Conservation (phyloP, 2,113 vertebrate species). For the Megaptera novaeangliae region DNA sequence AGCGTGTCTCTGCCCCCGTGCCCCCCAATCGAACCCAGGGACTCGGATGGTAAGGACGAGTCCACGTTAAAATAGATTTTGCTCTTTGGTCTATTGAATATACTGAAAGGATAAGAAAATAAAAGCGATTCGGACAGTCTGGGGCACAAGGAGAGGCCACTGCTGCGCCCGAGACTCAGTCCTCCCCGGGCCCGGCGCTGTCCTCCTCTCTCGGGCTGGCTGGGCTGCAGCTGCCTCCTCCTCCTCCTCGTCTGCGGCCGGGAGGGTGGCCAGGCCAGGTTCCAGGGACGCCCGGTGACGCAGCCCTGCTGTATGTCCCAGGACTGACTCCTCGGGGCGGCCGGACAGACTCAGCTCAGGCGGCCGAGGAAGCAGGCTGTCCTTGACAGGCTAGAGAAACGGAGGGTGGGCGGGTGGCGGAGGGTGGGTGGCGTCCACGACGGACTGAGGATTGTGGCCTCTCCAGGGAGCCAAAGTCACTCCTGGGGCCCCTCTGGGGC, state of each 20-base stretch:
- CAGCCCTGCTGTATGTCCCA: constrained; percentile 31
- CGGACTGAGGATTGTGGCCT: constrained; percentile 80
- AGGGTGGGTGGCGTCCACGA: constrained; percentile 78
- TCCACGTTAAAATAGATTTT: constrained; percentile 86
- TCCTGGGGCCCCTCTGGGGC: constrained; percentile 79
- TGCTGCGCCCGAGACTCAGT: constrained; percentile 73
- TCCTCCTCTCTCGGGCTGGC: constrained; percentile 74
- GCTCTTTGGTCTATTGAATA: constrained; percentile 99
- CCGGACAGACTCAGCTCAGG: constrained; percentile 76
- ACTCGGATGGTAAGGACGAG: constrained; percentile 77
- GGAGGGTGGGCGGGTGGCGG: constrained; percentile 83
- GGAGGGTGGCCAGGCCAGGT: constrained; percentile 69
- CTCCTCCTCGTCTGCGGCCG: not conserved
- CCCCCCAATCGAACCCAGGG: constrained; percentile 71
- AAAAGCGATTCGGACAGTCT: constrained; percentile 92
- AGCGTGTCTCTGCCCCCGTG: constrained; percentile 72
- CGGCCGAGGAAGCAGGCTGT: constrained; percentile 79
- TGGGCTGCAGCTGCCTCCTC: constrained; percentile 71
- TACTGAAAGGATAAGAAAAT: constrained; percentile 90
- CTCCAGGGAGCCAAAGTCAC: constrained; percentile 82
- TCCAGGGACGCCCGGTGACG: constrained; percentile 71
- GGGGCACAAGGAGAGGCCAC: constrained; percentile 83
- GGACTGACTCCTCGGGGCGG: constrained; percentile 73
- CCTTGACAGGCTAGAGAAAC: constrained; percentile 83
- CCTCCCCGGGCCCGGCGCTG: constrained; percentile 76